Evolutionary conservation across 2,113 vertebrate species (phyloP).

Genomic region (Oenanthe melanoleuca): DNA sequence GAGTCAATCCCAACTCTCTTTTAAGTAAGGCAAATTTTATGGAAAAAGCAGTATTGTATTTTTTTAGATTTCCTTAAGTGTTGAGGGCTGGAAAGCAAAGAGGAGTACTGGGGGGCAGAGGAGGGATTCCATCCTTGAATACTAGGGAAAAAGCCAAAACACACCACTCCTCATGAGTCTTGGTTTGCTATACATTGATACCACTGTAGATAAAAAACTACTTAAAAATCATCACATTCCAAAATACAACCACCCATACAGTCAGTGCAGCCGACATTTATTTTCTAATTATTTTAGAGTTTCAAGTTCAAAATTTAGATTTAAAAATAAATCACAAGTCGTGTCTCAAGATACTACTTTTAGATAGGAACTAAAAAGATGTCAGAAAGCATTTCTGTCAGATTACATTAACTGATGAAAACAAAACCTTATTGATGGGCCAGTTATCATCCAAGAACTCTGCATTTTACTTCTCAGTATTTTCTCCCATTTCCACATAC

Average conservation of each 20-base stretch:
- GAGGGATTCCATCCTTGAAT: fast-evolving
- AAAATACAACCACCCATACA: background rate
- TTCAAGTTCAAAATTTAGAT: background rate
- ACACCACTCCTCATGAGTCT: background rate
- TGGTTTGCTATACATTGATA: background rate
- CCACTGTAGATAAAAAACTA: background rate
- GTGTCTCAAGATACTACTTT: background rate
- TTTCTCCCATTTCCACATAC: background rate
- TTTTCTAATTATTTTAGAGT: background rate
- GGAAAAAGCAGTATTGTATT: background rate
- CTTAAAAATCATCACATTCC: background rate
- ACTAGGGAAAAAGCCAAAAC: background rate
- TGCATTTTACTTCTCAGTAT: fast-evolving
- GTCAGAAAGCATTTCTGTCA: background rate
- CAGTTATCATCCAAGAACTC: background rate
- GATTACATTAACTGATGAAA: background rate
- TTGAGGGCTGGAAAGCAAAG: background rate
- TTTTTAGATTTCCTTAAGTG: background rate
- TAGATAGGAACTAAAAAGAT: background rate
- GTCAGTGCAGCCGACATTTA: background rate
- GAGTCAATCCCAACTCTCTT: background rate
- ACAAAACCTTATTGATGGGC: background rate
- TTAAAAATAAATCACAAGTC: background rate
- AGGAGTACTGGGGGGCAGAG: fast-evolving
- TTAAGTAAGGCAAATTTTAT: background rate